Evolutionary conservation across 2,113 vertebrate genomes (phyloP).

Genomic region (Xiphophorus maculatus): DNA sequence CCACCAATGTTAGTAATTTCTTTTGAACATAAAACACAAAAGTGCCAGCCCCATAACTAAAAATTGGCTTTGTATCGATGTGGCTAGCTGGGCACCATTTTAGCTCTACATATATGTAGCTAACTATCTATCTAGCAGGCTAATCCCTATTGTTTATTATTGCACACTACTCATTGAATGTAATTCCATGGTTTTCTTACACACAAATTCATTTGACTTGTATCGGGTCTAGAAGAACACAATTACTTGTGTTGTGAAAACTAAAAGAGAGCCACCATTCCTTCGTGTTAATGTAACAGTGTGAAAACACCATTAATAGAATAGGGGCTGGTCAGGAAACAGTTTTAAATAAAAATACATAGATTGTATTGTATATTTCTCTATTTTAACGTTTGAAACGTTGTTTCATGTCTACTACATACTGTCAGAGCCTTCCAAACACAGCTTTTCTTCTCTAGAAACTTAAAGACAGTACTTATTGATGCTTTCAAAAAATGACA

Average conservation of each 20-base stretch:
- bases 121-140: too few relatives aligned
- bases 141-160: too few relatives aligned
- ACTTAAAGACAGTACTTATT: background rate
- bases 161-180: too few relatives aligned
- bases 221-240: background rate
- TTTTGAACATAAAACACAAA: too few relatives aligned
- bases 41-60: too few relatives aligned
- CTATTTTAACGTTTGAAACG: background rate
- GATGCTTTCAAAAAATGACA: background rate
- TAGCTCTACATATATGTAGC: too few relatives aligned
- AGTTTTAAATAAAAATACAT: background rate
- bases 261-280: background rate
- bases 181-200: background rate
- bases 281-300: background rate
- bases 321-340: background rate
- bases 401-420: background rate
- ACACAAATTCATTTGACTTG: background rate
- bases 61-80: too few relatives aligned
- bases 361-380: too few relatives aligned
- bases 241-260: background rate
- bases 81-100: too few relatives aligned
- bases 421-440: background rate
- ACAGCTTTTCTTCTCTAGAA: background rate
- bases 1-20: too few relatives aligned
- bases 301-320: background rate